These are phyloP conservation scores for Harmothoe impar DNA, from an alignment of 2,888 invertebrate genomes.

Conservation along the genomic window DNA sequence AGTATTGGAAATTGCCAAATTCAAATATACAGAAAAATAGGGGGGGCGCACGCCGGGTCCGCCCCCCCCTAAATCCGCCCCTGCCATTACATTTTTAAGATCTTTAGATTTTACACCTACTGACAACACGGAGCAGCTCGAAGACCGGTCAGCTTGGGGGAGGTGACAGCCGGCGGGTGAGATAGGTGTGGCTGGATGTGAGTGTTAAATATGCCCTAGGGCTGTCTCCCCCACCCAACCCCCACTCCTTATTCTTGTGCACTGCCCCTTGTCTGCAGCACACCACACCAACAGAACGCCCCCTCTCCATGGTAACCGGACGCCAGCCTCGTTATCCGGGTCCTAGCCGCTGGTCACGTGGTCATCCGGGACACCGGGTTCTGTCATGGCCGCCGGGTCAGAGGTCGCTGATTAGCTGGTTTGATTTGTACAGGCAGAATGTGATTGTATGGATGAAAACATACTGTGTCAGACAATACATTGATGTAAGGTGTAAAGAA, in stretches of 20 bases:
- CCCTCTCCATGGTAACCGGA: constrained; percentile 21
- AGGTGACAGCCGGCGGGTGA: background rate
- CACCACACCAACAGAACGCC: constrained; percentile 10
- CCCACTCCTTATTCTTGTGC: background rate
- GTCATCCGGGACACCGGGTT: background rate
- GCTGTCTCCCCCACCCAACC: background rate
- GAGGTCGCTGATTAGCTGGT: constrained; percentile 27
- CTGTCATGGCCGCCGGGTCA: background rate
- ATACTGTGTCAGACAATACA: too few relatives aligned
- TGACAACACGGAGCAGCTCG: too few relatives aligned
- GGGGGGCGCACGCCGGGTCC: too few relatives aligned
- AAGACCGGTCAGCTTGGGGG: too few relatives aligned
- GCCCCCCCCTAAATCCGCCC: too few relatives aligned
- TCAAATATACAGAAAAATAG: too few relatives aligned
- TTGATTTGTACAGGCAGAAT: background rate
- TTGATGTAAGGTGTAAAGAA: too few relatives aligned
- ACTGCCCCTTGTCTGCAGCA: background rate
- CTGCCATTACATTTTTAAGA: too few relatives aligned
- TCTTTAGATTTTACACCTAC: too few relatives aligned
- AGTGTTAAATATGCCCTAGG: constrained; percentile 32
- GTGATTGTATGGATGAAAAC: too few relatives aligned
- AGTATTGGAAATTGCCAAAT: too few relatives aligned
- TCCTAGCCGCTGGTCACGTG: background rate
- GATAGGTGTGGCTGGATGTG: background rate
- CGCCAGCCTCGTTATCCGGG: constrained; percentile 33